Percentiles rank a stretch among this genome's conserved stretches.
Conservation (phyloP, 2,797 vertebrate species). For the Pygocentrus nattereri region DNA sequence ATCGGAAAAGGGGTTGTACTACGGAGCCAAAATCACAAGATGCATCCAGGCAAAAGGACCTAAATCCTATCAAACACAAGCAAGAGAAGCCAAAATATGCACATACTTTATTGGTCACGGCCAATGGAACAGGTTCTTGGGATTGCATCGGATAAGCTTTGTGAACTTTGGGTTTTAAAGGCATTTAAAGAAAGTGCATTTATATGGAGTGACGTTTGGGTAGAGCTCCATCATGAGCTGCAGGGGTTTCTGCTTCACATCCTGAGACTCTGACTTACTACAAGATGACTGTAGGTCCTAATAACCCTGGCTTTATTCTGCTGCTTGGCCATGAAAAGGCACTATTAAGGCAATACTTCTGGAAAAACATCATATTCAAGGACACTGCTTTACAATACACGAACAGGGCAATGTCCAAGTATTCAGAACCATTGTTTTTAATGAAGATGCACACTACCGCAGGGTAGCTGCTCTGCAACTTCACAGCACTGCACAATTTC, state of each 20-base stretch:
- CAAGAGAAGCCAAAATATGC: background rate
- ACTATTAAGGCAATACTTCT: too few relatives aligned
- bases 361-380: too few relatives aligned
- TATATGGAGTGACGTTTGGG: background rate
- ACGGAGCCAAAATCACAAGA: background rate
- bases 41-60: slow-evolving; percentile 7
- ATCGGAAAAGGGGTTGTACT: slow-evolving; percentile 2
- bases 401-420: too few relatives aligned
- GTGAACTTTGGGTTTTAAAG: slow-evolving; percentile 28
- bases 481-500: too few relatives aligned
- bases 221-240: background rate
- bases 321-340: too few relatives aligned
- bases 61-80: background rate
- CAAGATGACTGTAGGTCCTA: slow-evolving; percentile 13
- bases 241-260: background rate
- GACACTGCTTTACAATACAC: too few relatives aligned
- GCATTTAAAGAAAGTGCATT: background rate
- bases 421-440: too few relatives aligned
- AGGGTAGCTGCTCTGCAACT: too few relatives aligned
- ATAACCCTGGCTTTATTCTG: background rate
- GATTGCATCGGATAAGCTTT: slow-evolving; percentile 37
- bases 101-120: background rate
- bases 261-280: background rate
- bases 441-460: too few relatives aligned
- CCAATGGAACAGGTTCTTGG: background rate